Conservation (phyloP, 1,140 invertebrate genomes). For the Drosophila murphyi region DNA sequence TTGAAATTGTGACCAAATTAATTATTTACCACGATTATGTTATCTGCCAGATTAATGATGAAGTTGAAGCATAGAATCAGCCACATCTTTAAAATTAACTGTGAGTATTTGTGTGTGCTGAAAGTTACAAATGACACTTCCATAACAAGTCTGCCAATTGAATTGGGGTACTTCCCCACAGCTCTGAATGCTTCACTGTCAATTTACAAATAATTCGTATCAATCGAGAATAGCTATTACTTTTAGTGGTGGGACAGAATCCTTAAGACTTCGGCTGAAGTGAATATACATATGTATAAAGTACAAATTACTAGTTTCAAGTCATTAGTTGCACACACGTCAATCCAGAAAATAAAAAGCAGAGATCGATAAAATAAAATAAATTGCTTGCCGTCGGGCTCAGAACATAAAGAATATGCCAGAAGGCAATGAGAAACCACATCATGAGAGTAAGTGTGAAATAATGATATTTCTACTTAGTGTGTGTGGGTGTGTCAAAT, state of each 20-base stretch:
- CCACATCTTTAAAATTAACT: background rate
- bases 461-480: too few relatives aligned
- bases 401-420: background rate
- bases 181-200: too few relatives aligned
- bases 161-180: background rate
- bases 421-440: too few relatives aligned
- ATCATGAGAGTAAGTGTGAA: too few relatives aligned
- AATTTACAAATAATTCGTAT: too few relatives aligned
- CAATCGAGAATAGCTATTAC: too few relatives aligned
- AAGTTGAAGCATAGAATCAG: slow-evolving; percentile 19
- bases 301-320: background rate
- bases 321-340: background rate
- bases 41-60: slow-evolving; percentile 19
- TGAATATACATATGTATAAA: background rate
- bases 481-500: too few relatives aligned
- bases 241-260: too few relatives aligned
- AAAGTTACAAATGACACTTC: slow-evolving; percentile 2
- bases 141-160: slow-evolving; percentile 15
- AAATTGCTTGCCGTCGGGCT: background rate
- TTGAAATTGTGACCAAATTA: slow-evolving; percentile 12
- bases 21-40: slow-evolving; percentile 15
- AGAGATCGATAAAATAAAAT: background rate
- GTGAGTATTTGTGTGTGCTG: too few relatives aligned
- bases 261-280: background rate
- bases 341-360: background rate